Base-by-base conservation (phyloP, 2,888 invertebrate species). In the Monoplex corrugatus region DNA sequence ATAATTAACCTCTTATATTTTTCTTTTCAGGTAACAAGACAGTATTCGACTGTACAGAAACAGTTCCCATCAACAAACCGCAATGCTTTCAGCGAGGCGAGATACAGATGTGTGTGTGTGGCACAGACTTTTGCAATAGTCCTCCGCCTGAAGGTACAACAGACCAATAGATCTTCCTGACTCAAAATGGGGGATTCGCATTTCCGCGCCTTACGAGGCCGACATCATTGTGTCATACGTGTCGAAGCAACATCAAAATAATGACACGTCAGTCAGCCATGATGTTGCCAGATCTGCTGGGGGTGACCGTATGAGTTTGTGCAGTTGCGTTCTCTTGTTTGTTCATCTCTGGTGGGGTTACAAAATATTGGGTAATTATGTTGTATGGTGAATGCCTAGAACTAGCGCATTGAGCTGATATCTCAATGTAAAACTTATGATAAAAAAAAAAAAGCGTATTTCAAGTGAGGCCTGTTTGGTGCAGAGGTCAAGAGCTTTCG, bases 41-140 rank as follows among this genome's bases (percentile, higher is more conserved):
- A 28, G 32, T 84, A 6, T 84, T 84, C 50, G 84, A 84, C 50
- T 84, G 84, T 38, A 57, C 35, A 16, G 84, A 50, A 35, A 45
- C 50, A 32, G 84, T 57, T 6, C 23, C 50, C 0, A 57, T 38
- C 84, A 84, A 50, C 35, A 23, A 32, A 5, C 16, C 84, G 3
- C 35, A 2, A 2, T 84, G 84, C 50, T 50, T 84, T 57, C 32
- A 84, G 23, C 19, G 8, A 1, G 84, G 28, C 35, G 38, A 16
- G 13, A 32, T 38, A 38, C 16, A 16, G 5, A 84, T 84, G 84
- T 84, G 84, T 13, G 50, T 57, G 35, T 84, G 84, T 28, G 45
- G 50, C 35, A 35, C 35, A 6, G 84, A 84, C 38, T 5, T 32
- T 23, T 84, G 84, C 84, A 84, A 84, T 38, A 57, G 50, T 57